Base-by-base conservation (phyloP, 1,140 invertebrate species). In the Macrobrachium rosenbergii region DNA sequence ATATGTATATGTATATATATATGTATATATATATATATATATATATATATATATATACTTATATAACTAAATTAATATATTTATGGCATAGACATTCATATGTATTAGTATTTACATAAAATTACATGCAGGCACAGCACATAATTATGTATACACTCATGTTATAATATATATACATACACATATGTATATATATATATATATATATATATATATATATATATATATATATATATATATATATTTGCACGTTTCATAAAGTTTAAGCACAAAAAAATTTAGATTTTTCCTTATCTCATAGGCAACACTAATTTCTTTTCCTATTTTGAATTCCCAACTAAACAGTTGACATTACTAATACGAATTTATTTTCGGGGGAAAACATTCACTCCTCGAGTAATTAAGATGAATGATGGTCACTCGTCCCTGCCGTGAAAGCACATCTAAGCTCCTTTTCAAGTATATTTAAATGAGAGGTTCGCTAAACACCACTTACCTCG, bases 401-500 rank as follows among this genome's bases (percentile, higher is more conserved):
- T 10, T 12, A 8, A 52, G 12, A 52, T 12, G 52, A 52, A 52
- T 5, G 52, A 52, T 2, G 7, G 8, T 45, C 73, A 19, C 17
- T 11, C 5, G 12, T 28, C 11, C 8, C 23, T 76, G n/a, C 43
- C 23, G 19, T 76, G 17, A 19, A 5, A 28, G 5, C 17, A 21
- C 17, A 21, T 37, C 28, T 37, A 1, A 37, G 28, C 23, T 19
- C 19, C 23, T 10, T 37, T 28, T 37, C 11, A 69, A 11, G n/a
- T 28, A 69, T 16, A 69, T n/a, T 69, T 28, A 17, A n/a, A n/a
- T 12, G 5, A 0, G 5, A 77, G 43, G 10, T 12, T 12, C n/a
- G 17, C 58, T 37, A 28, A 37, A 2, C 28, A 37, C 45, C 6
- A 16, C 82, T 87, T 63, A 89, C 88, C 88, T 89, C 88, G 73